phyloP scores from a whole-genome alignment of 2,888 invertebrate species.

The Metalampra italica region DNA sequence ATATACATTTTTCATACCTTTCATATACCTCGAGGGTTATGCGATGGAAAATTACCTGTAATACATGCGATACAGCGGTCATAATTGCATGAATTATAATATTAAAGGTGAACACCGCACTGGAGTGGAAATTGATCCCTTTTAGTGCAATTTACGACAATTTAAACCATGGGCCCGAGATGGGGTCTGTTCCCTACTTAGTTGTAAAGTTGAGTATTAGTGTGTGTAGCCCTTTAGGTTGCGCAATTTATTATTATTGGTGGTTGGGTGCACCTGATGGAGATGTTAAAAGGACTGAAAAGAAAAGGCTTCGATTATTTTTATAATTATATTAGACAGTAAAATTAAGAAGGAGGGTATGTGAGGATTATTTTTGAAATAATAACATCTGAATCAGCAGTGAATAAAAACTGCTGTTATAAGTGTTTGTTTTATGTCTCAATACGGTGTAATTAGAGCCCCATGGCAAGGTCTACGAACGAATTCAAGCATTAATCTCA shows the following conservation, averaged over 20 bases:
- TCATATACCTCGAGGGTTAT: constrained; percentile 21
- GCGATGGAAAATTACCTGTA: constrained; percentile 58
- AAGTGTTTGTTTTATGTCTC: too few relatives aligned
- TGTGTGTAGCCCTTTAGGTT: constrained; percentile 9
- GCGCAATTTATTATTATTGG: constrained; percentile 13
- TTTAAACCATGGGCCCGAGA: constrained; percentile 33
- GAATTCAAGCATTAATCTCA: too few relatives aligned
- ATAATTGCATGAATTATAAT: constrained; percentile 49
- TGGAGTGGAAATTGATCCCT: constrained; percentile 46
- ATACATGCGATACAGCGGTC: constrained; percentile 35
- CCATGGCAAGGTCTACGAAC: too few relatives aligned
- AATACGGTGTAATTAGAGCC: too few relatives aligned
- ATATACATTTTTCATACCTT: constrained; percentile 58
- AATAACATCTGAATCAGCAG: too few relatives aligned
- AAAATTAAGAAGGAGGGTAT: too few relatives aligned
- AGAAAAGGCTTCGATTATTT: background rate
- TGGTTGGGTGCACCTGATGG: background rate
- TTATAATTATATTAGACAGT: too few relatives aligned
- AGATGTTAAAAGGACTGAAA: background rate
- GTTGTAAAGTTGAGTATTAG: constrained; percentile 13
- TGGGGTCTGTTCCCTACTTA: constrained; percentile 22
- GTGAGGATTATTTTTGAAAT: too few relatives aligned
- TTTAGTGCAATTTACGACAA: constrained; percentile 40
- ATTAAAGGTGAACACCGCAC: constrained; percentile 26
- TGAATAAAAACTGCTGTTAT: too few relatives aligned